A percentile compares a stretch with the other conserved stretches of the same genome.
Evolutionary conservation across 2,888 invertebrate species (phyloP).

Genomic region (Tanypteryx hageni): DNA sequence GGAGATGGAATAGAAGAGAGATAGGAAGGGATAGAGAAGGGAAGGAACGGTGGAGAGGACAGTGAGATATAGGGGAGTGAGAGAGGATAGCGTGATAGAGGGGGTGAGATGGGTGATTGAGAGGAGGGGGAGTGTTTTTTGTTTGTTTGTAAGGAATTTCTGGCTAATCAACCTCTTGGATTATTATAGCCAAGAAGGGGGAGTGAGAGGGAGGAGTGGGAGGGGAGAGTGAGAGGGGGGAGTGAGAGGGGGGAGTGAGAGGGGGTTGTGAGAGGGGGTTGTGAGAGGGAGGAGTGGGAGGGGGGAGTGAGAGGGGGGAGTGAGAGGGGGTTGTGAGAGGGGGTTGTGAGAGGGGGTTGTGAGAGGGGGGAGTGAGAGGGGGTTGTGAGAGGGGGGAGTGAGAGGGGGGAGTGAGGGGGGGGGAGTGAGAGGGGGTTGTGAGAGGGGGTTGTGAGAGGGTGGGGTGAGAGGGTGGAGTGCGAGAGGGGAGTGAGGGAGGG

Average conservation of each 20-base stretch:
- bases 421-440: not conserved
- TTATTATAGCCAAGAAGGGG: too few species aligned
- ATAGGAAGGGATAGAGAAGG: too few species aligned
- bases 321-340: too few species aligned
- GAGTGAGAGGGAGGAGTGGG: not conserved
- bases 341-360: too few species aligned
- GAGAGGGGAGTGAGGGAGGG: not conserved
- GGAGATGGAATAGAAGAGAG: too few species aligned
- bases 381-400: not conserved
- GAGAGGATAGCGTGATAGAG: not conserved
- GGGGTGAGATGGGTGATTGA: not conserved
- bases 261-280: not conserved
- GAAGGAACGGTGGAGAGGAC: too few species aligned
- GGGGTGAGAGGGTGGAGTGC: not conserved
- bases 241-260: not conserved
- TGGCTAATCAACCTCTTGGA: too few species aligned
- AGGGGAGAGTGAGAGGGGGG: not conserved
- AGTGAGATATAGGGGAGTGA: not conserved
- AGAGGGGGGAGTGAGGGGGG: not conserved
- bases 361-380: not conserved
- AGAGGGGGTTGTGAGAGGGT: not conserved
- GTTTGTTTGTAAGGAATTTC: too few species aligned
- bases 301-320: not conserved
- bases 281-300: not conserved
- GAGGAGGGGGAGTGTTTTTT: too few species aligned